Percentiles rank a stretch among this genome's conserved stretches.
Conservation (phyloP, 2,888 invertebrate genomes). For the Nebria salina region DNA sequence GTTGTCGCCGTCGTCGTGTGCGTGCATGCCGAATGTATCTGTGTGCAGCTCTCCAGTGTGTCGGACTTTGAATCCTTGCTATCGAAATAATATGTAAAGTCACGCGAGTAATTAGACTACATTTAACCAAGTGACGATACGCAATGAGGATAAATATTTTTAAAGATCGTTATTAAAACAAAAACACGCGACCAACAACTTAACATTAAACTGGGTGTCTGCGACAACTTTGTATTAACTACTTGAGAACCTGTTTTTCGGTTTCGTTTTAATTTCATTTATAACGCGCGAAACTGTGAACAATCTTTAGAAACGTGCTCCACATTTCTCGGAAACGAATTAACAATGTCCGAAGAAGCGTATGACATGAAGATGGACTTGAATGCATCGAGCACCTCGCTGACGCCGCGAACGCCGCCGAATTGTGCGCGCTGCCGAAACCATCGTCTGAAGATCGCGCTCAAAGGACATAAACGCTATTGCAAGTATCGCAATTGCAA, state of each 20-base stretch:
- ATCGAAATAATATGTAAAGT: constrained; percentile 2
- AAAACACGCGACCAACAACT: background rate
- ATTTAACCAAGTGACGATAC: background rate
- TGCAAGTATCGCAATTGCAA: constrained; percentile 86
- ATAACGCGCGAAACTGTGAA: background rate
- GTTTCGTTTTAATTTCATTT: constrained; percentile 12
- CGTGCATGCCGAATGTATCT: background rate
- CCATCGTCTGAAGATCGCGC: constrained; percentile 86
- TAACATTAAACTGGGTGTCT: background rate
- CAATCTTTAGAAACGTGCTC: background rate
- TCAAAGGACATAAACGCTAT: constrained; percentile 93
- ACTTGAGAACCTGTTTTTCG: constrained; percentile 15
- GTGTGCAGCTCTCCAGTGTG: background rate
- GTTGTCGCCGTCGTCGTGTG: background rate
- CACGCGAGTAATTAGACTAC: background rate
- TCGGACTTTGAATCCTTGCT: background rate
- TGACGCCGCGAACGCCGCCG: constrained; percentile 81
- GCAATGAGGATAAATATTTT: background rate
- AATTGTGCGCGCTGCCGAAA: constrained; percentile 94
- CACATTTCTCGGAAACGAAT: no score
- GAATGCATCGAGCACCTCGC: constrained; percentile 67
- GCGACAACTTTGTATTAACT: constrained; percentile 15
- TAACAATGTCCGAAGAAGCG: constrained; percentile 65
- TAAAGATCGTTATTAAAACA: background rate
- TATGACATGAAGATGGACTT: constrained; percentile 66